phyloP scores from a whole-genome alignment of 1,140 invertebrate species.

The Cotesia glomerata region DNA sequence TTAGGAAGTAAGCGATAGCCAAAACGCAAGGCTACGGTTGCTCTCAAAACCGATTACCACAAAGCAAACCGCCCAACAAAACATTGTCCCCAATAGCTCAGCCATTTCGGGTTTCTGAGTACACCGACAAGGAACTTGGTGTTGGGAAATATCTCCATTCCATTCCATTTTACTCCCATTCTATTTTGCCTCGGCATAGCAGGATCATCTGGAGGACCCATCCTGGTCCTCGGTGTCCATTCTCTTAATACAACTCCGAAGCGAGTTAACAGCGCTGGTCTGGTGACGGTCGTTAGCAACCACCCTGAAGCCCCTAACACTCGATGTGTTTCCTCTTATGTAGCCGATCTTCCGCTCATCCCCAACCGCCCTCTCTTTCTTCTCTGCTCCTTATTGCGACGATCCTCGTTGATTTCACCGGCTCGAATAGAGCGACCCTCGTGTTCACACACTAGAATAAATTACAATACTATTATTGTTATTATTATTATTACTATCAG shows the following conservation, averaged over 20 bases:
- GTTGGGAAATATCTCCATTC: too few species aligned
- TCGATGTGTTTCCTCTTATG: background rate
- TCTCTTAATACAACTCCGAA: constrained; percentile 21
- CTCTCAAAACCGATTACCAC: constrained; percentile 50
- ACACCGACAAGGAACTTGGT: background rate
- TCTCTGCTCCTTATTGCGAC: background rate
- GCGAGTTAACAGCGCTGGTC: constrained; percentile 56
- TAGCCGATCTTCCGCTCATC: background rate
- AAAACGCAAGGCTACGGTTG: background rate
- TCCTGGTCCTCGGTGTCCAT: constrained; percentile 1
- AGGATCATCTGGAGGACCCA: background rate
- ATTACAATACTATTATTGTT: too few species aligned
- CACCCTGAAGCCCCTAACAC: constrained; percentile 36
- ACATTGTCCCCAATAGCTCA: constrained; percentile 58
- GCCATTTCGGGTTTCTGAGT: constrained; percentile 37
- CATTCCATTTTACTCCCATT: background rate
- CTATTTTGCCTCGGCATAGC: constrained; percentile 34
- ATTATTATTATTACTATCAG: too few species aligned
- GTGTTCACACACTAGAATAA: constrained; percentile 1
- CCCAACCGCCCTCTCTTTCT: background rate
- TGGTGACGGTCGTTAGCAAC: constrained; percentile 57
- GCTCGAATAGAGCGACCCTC: constrained; percentile 21
- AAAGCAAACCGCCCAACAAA: constrained; percentile 58
- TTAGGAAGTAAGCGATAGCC: too few species aligned
- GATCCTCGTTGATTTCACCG: constrained; percentile 34